phyloP scores from a whole-genome alignment of 1,140 invertebrate species.

The Drosophila subobscura region DNA sequence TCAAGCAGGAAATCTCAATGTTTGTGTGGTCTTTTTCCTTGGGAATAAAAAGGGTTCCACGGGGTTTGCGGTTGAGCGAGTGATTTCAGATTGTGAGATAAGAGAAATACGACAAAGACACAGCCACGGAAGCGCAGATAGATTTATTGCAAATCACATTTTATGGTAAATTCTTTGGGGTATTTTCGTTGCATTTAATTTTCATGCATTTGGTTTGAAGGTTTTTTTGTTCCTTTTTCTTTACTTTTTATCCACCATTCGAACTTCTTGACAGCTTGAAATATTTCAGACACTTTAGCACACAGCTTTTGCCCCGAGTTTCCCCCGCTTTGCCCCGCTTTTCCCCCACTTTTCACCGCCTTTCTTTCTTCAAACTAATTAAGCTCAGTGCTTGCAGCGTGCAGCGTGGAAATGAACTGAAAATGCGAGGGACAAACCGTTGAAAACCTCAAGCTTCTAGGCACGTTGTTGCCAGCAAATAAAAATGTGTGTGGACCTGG shows the following conservation, averaged over 20 bases:
- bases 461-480: slow-evolving; percentile 15
- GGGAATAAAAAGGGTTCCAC: slow-evolving; percentile 46
- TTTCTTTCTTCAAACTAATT: slow-evolving; percentile 48
- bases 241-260: neutral
- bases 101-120: neutral
- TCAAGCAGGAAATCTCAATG: slow-evolving; percentile 55
- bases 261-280: slow-evolving; percentile 54
- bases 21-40: slow-evolving; percentile 28
- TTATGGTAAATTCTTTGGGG: neutral
- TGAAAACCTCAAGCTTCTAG: slow-evolving; percentile 45
- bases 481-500: slow-evolving; percentile 13
- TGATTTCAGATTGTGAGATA: slow-evolving; percentile 30
- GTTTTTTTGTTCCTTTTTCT: neutral
- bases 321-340: slow-evolving; percentile 19
- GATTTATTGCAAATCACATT: slow-evolving; percentile 3
- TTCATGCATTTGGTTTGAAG: neutral
- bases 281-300: slow-evolving; percentile 60
- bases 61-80: neutral
- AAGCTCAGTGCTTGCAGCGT: slow-evolving; percentile 30
- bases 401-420: neutral
- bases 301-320: neutral
- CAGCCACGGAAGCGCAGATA: neutral
- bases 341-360: slow-evolving; percentile 21
- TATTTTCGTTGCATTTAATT: neutral
- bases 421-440: slow-evolving; percentile 7